phyloP scores from a whole-genome alignment of 2,888 invertebrate species.

The Xanthia icteritia region DNA sequence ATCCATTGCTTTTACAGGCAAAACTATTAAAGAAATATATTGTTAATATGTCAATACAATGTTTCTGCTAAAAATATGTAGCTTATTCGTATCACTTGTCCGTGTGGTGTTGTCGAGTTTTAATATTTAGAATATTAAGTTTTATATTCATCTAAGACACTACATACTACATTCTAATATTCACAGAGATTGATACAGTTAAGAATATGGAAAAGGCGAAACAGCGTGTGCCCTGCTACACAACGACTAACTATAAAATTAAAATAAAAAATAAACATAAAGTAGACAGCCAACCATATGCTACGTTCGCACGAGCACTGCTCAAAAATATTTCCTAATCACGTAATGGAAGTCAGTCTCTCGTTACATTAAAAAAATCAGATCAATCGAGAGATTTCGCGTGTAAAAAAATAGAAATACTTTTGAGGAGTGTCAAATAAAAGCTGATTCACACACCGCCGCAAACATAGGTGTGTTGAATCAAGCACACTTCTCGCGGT shows the following conservation, averaged over 20 bases:
- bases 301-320: constrained; percentile 61
- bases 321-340: constrained; percentile 72
- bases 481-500: not conserved
- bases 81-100: constrained; percentile 88
- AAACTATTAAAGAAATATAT: constrained; percentile 85
- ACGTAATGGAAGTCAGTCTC: constrained; percentile 69
- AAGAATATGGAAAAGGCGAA: constrained; percentile 86
- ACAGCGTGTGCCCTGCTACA: constrained; percentile 85
- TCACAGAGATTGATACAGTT: constrained; percentile 88
- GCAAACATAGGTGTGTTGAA: not conserved
- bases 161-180: constrained; percentile 88
- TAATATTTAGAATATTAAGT: constrained; percentile 89
- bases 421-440: constrained; percentile 69
- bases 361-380: constrained; percentile 68
- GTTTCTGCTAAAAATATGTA: constrained; percentile 82
- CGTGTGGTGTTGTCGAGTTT: constrained; percentile 88
- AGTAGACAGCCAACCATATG: constrained; percentile 81
- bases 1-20: constrained; percentile 83
- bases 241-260: constrained; percentile 73
- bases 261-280: constrained; percentile 69
- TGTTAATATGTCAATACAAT: constrained; percentile 77
- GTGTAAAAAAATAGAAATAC: constrained; percentile 65
- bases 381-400: constrained; percentile 75
- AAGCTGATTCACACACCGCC: constrained; percentile 48
- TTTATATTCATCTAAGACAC: constrained; percentile 87